These are phyloP conservation scores for Sebastes nivosus DNA, from an alignment of 2,797 vertebrate species.

Conservation along the genomic window DNA sequence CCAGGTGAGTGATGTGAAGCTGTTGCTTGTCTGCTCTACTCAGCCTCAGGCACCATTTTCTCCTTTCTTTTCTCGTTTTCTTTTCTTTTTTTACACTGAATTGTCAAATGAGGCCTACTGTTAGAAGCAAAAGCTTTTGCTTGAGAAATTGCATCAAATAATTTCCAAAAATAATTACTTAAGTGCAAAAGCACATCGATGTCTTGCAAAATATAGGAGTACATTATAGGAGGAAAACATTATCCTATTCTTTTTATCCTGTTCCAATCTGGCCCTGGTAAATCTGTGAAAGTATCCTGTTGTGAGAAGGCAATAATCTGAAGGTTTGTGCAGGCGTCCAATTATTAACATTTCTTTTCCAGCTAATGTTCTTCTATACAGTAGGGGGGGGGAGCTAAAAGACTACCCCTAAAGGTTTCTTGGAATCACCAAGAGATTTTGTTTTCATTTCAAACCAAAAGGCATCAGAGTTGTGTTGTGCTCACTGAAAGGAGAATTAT, in stretches of 20 bases:
- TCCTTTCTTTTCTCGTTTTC: constrained; percentile 28
- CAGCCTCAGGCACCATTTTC: constrained; percentile 74
- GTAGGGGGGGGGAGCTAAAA: constrained; percentile 17
- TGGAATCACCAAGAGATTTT: constrained; percentile 65
- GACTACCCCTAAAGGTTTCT: constrained; percentile 63
- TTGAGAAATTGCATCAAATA: constrained; percentile 56
- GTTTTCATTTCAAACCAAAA: constrained; percentile 67
- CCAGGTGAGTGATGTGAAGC: constrained; percentile 81
- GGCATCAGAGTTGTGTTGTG: constrained; percentile 53
- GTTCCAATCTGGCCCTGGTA: constrained; percentile 15
- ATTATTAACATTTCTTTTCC: constrained; percentile 57
- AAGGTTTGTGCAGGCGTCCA: constrained; percentile 54
- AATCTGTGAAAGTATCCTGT: constrained; percentile 45
- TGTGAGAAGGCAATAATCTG: constrained; percentile 49
- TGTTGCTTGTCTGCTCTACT: constrained; percentile 78
- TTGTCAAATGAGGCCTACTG: constrained; percentile 68
- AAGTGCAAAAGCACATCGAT: constrained; percentile 48
- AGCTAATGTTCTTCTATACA: constrained; percentile 50
- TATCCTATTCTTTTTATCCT: constrained; percentile 34
- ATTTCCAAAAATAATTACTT: constrained; percentile 68
- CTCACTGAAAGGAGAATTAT: constrained; percentile 66
- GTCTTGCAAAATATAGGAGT: constrained; percentile 33
- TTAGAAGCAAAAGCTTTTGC: constrained; percentile 57
- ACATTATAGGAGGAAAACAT: constrained; percentile 33
- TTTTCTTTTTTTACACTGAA: constrained; percentile 53